Conservation (phyloP, 2,113 vertebrate genomes). For the Eubucco bourcierii region DNA sequence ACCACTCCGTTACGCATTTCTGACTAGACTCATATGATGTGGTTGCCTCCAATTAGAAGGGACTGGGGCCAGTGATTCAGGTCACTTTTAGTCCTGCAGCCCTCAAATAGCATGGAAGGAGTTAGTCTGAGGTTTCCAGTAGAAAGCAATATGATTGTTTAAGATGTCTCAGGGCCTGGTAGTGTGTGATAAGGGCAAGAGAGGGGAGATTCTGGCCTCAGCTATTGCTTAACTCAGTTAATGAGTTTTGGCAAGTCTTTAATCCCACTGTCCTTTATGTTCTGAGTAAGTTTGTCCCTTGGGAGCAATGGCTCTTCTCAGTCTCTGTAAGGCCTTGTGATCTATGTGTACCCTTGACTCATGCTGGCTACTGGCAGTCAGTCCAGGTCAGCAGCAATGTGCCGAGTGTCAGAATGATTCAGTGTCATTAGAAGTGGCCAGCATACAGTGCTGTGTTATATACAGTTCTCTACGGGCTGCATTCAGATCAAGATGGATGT, state of each 20-base stretch:
- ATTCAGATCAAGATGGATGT: background rate
- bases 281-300: background rate
- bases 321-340: background rate
- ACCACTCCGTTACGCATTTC: slow-evolving; percentile 7
- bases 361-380: background rate
- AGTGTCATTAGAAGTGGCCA: background rate
- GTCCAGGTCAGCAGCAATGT: background rate
- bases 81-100: slow-evolving; percentile 15
- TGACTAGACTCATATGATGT: slow-evolving; percentile 38
- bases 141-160: background rate
- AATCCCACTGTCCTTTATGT: background rate
- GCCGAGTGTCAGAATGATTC: background rate
- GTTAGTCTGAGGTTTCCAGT: slow-evolving; percentile 27
- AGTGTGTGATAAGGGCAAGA: background rate
- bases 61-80: slow-evolving; percentile 50
- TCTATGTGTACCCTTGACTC: background rate
- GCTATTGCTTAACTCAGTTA: background rate
- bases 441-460: too few species aligned
- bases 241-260: background rate
- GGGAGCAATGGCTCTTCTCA: background rate
- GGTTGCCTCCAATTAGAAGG: slow-evolving; percentile 24
- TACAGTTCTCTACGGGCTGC: background rate
- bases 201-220: background rate
- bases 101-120: slow-evolving; percentile 57
- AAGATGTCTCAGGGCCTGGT: background rate